Conservation (phyloP, 2,797 vertebrate species). For the Aulostomus chinensis region DNA sequence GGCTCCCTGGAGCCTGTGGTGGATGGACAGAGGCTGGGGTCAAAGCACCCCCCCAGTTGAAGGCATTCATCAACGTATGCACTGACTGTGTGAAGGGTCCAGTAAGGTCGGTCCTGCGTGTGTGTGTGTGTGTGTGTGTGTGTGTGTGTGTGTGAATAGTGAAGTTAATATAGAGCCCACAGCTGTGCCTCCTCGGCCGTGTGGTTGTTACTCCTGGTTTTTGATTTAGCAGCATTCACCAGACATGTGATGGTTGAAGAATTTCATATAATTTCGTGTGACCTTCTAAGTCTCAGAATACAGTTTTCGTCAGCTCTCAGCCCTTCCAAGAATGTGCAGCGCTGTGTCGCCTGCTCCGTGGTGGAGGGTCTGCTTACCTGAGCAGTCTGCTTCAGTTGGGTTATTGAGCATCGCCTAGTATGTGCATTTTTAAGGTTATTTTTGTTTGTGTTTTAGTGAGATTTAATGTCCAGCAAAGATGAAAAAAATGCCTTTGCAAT, state of each 20-base stretch:
- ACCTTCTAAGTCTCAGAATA: slow-evolving; percentile 2
- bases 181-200: slow-evolving; percentile 8
- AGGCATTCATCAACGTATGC: slow-evolving; percentile 58
- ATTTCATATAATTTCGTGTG: not conserved
- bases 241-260: not conserved
- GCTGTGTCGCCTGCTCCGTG: not conserved
- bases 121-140: not conserved
- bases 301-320: not conserved
- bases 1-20: slow-evolving; percentile 36
- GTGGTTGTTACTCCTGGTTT: not conserved
- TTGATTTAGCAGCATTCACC: not conserved
- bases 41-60: slow-evolving; percentile 29
- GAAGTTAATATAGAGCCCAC: slow-evolving; percentile 1
- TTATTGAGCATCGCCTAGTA: too few species aligned
- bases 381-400: not conserved
- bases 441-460: too few species aligned
- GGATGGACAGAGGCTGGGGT: slow-evolving; percentile 56
- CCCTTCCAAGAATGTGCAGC: not conserved
- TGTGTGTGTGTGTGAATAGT: slow-evolving; percentile 4
- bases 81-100: slow-evolving; percentile 17
- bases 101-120: slow-evolving; percentile 6
- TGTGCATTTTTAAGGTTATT: too few species aligned
- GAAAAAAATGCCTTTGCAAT: too few species aligned
- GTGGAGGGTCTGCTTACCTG: not conserved
- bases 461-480: too few species aligned